Conservation (phyloP, 2,113 vertebrate genomes). For the Xiphorhynchus elegans region DNA sequence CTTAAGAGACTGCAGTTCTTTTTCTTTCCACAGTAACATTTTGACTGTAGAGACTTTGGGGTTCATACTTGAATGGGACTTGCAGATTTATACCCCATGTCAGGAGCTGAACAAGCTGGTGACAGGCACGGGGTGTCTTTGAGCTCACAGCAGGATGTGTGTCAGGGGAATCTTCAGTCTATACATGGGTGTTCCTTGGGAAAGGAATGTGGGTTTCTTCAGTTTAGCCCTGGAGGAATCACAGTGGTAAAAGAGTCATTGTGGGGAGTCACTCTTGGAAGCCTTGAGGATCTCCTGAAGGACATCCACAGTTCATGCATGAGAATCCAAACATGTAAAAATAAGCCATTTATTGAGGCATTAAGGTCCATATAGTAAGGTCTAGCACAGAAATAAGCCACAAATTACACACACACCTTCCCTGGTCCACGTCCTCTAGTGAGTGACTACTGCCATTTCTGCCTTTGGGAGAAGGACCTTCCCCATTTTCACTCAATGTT, state of each 20-base stretch:
- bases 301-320: not conserved
- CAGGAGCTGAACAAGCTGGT: not conserved
- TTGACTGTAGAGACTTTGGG: not conserved
- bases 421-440: not conserved
- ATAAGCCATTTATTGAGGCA: not conserved
- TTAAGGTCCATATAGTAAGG: not conserved
- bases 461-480: not conserved
- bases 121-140: not conserved
- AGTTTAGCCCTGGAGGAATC: not conserved
- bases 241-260: not conserved
- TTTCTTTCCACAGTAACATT: not conserved
- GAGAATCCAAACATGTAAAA: not conserved
- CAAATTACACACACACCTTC: rapidly evolving
- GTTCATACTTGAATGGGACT: not conserved
- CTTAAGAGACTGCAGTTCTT: not conserved
- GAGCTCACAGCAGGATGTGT: not conserved
- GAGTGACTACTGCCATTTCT: not conserved
- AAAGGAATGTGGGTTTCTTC: not conserved
- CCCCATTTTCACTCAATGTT: not conserved
- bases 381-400: not conserved
- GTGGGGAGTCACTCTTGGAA: not conserved
- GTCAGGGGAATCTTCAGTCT: not conserved
- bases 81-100: not conserved
- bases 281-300: not conserved
- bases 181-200: not conserved